These are phyloP conservation scores for Halyomorpha halys DNA, from an alignment of 1,140 invertebrate genomes.

Conservation along the genomic window DNA sequence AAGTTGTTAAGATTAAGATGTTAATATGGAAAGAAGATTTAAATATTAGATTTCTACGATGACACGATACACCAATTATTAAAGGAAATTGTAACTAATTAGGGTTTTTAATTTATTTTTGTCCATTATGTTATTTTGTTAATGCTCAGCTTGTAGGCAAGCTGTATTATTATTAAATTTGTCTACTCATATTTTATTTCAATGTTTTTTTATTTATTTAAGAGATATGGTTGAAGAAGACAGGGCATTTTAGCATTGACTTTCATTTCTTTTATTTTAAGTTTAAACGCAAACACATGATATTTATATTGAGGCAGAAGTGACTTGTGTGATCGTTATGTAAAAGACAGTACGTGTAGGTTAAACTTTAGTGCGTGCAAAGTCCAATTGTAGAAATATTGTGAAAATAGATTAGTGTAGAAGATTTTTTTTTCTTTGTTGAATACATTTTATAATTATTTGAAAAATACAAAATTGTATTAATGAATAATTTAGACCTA, in stretches of 20 bases:
- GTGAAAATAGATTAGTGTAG: constrained; percentile 12
- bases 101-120: constrained; percentile 6
- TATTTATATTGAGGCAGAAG: not conserved
- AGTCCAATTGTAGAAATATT: constrained; percentile 15
- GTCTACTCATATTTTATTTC: not conserved
- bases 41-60: constrained; percentile 7
- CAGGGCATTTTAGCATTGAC: not conserved
- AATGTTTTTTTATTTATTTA: not conserved
- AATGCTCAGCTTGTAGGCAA: not conserved
- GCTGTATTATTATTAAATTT: not conserved
- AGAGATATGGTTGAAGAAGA: constrained; percentile 2
- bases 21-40: not conserved
- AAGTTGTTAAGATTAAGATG: not conserved
- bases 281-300: not conserved
- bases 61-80: constrained; percentile 12
- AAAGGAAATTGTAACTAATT: not conserved
- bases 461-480: not conserved
- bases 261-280: not conserved
- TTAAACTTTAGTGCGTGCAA: constrained; percentile 10
- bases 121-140: constrained; percentile 1
- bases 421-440: not conserved
- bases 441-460: constrained; percentile 1
- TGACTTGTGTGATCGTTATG: constrained; percentile 4
- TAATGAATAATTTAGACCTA: not conserved
- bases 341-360: constrained; percentile 11